Conservation (phyloP, 2,888 invertebrate genomes). For the Drosophila quinaria region DNA sequence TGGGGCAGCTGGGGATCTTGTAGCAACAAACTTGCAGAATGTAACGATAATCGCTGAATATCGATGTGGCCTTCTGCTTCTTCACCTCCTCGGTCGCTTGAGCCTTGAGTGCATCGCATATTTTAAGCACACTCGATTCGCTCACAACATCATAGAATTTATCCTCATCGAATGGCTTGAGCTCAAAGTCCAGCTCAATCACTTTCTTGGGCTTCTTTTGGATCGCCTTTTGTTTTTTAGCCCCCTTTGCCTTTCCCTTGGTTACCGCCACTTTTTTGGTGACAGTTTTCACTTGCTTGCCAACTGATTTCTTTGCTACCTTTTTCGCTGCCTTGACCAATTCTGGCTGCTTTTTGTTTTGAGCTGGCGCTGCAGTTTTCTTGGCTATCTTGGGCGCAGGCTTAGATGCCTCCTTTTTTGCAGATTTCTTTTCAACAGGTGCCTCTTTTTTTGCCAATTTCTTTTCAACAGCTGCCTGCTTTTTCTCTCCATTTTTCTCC, state of each 20-base stretch:
- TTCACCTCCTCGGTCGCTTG: constrained; percentile 73
- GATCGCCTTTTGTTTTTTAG: constrained; percentile 8
- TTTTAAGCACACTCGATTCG: constrained; percentile 69
- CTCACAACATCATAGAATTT: constrained; percentile 74
- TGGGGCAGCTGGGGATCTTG: constrained; percentile 88
- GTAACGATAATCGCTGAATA: constrained; percentile 83
- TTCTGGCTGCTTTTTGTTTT: constrained; percentile 22
- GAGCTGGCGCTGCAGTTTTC: not conserved
- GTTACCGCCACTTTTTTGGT: constrained; percentile 23
- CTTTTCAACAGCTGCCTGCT: too few relatives aligned
- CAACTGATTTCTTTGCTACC: not conserved
- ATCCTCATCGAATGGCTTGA: constrained; percentile 77
- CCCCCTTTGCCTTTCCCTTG: constrained; percentile 13
- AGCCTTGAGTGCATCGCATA: constrained; percentile 74
- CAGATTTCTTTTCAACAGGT: constrained; percentile 12
- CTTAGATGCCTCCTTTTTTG: constrained; percentile 2
- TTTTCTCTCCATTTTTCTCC: not conserved
- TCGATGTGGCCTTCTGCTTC: constrained; percentile 72
- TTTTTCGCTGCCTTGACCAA: constrained; percentile 17
- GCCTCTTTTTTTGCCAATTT: not conserved
- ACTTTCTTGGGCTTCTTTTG: constrained; percentile 36
- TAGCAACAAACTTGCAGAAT: constrained; percentile 86
- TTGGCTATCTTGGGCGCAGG: not conserved
- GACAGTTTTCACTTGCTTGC: constrained; percentile 10
- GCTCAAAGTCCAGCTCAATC: constrained; percentile 54